Evolutionary conservation across 2,797 vertebrate species (phyloP).

Genomic region (Fundulus diaphanus): DNA sequence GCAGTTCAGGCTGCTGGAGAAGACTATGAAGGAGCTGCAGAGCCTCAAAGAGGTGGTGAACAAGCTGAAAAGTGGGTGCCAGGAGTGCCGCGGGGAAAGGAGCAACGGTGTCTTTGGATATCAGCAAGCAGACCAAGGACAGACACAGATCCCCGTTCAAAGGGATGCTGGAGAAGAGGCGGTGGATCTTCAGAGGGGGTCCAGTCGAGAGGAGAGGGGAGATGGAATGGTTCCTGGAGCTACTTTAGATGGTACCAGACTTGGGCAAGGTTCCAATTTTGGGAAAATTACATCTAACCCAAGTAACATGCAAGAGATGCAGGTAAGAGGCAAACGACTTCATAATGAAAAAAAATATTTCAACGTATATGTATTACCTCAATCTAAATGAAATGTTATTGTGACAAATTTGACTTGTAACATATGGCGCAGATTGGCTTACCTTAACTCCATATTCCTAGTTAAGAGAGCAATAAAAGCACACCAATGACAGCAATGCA

Average conservation of each 20-base stretch:
- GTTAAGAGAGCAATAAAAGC: not conserved
- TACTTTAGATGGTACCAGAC: slow-evolving; percentile 37
- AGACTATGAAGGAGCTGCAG: slow-evolving; percentile 91
- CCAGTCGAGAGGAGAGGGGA: slow-evolving; percentile 64
- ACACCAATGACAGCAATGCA: slow-evolving; percentile 35
- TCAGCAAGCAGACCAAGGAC: slow-evolving; percentile 85
- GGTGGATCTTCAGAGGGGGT: slow-evolving; percentile 49
- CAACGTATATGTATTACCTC: not conserved
- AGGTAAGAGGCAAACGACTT: slow-evolving; percentile 62
- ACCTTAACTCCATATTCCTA: not conserved
- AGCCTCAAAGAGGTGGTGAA: slow-evolving; percentile 90
- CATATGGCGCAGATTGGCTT: not conserved
- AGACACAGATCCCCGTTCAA: slow-evolving; percentile 70
- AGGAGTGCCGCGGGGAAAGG: slow-evolving; percentile 84
- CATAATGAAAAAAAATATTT: not conserved
- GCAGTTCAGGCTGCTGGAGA: slow-evolving; percentile 89
- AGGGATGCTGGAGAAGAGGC: slow-evolving; percentile 65
- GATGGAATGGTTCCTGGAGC: slow-evolving; percentile 59
- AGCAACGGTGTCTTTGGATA: slow-evolving; percentile 62
- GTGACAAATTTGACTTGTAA: not conserved
- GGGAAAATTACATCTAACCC: slow-evolving; percentile 55
- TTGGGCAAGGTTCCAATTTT: slow-evolving; percentile 49
- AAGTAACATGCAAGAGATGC: slow-evolving; percentile 75
- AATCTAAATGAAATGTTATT: not conserved
- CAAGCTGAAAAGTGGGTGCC: slow-evolving; percentile 87